Evolutionary conservation across 1,140 invertebrate genomes (phyloP).

Genomic region (Ctenoplectra terminalis): DNA sequence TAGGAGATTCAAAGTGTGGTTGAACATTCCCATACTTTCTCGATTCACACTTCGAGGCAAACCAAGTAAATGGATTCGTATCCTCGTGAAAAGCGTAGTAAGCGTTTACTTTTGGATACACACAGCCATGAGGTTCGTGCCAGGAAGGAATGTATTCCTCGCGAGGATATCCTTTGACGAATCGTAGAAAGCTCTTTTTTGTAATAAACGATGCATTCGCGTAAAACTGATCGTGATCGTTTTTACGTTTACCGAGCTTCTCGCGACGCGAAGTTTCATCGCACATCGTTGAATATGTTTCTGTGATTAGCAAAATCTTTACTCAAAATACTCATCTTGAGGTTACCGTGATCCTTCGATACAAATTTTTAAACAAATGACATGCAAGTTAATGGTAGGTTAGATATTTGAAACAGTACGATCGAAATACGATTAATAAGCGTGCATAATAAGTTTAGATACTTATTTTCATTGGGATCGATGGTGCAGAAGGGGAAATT

Average conservation of each 20-base stretch:
- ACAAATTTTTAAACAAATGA: constrained; percentile 18
- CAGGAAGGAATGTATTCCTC: background rate
- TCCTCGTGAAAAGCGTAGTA: constrained; percentile 80
- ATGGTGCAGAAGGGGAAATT: constrained; percentile 99
- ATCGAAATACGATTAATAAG: background rate
- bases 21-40: constrained; percentile 12
- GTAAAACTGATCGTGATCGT: background rate
- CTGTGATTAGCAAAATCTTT: background rate
- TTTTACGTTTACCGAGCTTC: background rate
- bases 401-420: background rate
- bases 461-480: constrained; percentile 99
- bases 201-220: constrained; percentile 45
- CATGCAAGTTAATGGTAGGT: background rate
- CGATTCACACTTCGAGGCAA: background rate
- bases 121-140: constrained; percentile 43
- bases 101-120: constrained; percentile 74
- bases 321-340: background rate
- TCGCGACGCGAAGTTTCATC: background rate
- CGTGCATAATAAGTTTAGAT: constrained; percentile 78
- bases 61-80: constrained; percentile 71
- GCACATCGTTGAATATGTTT: constrained; percentile 44
- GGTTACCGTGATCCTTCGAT: background rate
- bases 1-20: constrained; percentile 40
- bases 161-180: constrained; percentile 53
- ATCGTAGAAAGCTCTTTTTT: constrained; percentile 43